phyloP scores from a whole-genome alignment of 2,113 vertebrate species.

The Lepus europaeus region DNA sequence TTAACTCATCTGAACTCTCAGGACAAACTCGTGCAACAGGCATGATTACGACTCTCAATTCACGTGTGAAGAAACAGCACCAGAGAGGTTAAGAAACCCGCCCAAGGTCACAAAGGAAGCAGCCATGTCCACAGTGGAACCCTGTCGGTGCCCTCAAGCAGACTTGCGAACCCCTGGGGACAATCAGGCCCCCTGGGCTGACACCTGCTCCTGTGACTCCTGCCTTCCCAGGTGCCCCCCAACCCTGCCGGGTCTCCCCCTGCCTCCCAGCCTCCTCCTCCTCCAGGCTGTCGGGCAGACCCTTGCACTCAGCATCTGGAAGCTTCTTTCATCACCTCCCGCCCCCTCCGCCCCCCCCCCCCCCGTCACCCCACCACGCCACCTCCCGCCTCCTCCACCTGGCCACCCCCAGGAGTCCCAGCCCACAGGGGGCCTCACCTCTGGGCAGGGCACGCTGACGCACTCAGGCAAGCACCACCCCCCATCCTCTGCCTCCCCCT shows the following conservation, averaged over 20 bases:
- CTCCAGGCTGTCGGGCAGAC: neutral
- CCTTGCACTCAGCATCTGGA: constrained; percentile 6
- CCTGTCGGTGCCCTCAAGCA: neutral
- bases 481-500: neutral
- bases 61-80: neutral
- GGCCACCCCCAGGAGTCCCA: neutral
- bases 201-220: neutral
- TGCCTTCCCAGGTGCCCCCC: neutral
- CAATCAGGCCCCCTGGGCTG: neutral
- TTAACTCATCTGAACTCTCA: neutral
- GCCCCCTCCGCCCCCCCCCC: neutral
- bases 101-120: constrained; percentile 66
- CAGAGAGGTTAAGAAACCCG: constrained; percentile 45
- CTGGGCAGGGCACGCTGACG: neutral
- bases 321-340: neutral
- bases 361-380: neutral
- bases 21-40: neutral
- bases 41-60: neutral
- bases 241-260: neutral
- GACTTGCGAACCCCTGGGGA: neutral
- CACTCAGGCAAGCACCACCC: neutral
- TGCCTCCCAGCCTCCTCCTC: neutral
- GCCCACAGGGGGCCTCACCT: constrained; percentile 42
- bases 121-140: constrained; percentile 17
- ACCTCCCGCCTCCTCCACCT: neutral